Base-by-base conservation (phyloP, 2,113 vertebrate genomes). In the Grantiella picta region DNA sequence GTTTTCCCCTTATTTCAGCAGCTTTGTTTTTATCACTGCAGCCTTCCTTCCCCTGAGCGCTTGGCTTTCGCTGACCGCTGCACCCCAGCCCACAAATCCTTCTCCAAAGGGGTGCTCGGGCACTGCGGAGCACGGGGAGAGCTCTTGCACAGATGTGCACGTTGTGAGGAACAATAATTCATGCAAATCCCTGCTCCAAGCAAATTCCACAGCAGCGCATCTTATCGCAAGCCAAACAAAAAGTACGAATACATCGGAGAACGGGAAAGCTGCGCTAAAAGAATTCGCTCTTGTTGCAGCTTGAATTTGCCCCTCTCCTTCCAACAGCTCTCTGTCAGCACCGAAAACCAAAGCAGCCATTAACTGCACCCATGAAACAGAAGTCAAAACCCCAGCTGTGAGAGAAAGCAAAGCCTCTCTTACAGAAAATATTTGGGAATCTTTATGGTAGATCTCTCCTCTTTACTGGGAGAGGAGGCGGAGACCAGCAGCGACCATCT, bases 101-200 rank as follows among this genome's bases (percentile, higher is more conserved):
- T 3, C 73, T 77, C 9, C 66, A 17, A 11, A 22, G 4, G 38
- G 68, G 60, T 59, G 56, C 69, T 68, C 11, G 4, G 54, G 68
- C 29, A 5, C 36, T 0, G 1, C 0, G 9, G 36, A 76, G 65
- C 33, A 5, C 2, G 8, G 49, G 25, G 49, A 73, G 52, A 94
- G 69, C 28, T 27, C 36, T 44, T 3, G 35, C 73, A 31, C 78
- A 77, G 92, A 86, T 85, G 82, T 54, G 93, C 75, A 19, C 52
- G 36, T 40, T 72, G 84, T 72, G 47, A 80, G 69, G 29, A 91
- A 87, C 76, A 88, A 25, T 88, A 87, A 94, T 63, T 94, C 93
- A 91, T 94, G 91, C 89, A 97, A 97, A 96, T 93, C 92, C 87
- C 82, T 50, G 94, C 96, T 97, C 94, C 94, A 49, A 97, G 96